Percentiles rank a stretch among this genome's conserved stretches.
Conservation (phyloP, 2,888 invertebrate genomes). For the Dicycla oo region DNA sequence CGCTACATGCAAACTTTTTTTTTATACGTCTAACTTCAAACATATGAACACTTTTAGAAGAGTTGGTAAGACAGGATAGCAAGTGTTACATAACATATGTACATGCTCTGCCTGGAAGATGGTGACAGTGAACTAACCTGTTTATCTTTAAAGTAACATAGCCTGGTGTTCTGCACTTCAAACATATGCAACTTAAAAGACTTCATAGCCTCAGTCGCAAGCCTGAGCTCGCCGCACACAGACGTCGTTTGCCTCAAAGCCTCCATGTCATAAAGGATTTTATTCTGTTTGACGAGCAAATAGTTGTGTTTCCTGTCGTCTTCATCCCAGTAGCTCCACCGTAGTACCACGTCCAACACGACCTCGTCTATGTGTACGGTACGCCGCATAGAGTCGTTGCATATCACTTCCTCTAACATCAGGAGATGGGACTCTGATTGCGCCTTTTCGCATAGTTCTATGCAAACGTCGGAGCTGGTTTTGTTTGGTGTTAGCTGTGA, state of each 20-base stretch:
- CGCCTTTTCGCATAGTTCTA: slow-evolving; percentile 92
- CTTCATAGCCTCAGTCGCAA: slow-evolving; percentile 94
- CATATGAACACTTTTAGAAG: no score
- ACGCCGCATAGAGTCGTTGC: slow-evolving; percentile 93
- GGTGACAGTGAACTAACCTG: slow-evolving; percentile 78
- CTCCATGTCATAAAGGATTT: slow-evolving; percentile 86
- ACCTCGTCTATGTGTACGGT: slow-evolving; percentile 95
- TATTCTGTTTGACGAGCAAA: slow-evolving; percentile 91
- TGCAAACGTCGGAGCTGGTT: slow-evolving; percentile 94
- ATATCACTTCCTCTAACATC: slow-evolving; percentile 95
- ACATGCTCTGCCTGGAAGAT: not conserved
- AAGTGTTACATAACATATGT: not conserved
- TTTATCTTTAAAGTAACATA: slow-evolving; percentile 95
- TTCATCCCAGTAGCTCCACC: slow-evolving; percentile 97
- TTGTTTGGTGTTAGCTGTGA: slow-evolving; percentile 94
- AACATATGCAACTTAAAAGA: slow-evolving; percentile 94
- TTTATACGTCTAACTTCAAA: no score
- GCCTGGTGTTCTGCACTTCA: slow-evolving; percentile 94
- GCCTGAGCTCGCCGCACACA: slow-evolving; percentile 94
- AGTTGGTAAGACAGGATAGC: not conserved
- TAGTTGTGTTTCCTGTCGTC: slow-evolving; percentile 96
- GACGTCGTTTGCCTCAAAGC: slow-evolving; percentile 90
- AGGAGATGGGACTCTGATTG: slow-evolving; percentile 92
- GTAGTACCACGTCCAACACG: slow-evolving; percentile 92
- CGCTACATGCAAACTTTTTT: no score